phyloP scores from a whole-genome alignment of 2,113 vertebrate genomes.

The Hippocampus zosterae region DNA sequence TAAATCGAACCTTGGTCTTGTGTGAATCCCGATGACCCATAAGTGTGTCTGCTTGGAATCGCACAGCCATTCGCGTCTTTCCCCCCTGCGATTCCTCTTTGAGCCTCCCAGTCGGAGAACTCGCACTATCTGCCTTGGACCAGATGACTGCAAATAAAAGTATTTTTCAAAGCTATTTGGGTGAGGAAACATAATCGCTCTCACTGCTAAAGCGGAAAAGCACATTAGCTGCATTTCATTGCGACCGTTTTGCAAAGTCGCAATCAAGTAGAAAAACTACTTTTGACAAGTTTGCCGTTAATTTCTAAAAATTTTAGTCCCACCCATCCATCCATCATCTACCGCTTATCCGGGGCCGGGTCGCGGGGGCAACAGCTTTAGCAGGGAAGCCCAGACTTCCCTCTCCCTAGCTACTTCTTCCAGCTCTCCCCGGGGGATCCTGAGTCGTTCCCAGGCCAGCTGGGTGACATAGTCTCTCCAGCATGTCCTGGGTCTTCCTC shows the following conservation, averaged over 20 bases:
- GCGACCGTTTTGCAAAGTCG: neutral
- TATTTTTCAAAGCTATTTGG: conserved; percentile 63
- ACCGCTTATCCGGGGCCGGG: too few relatives aligned
- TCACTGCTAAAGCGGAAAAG: conserved; percentile 13
- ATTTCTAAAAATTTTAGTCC: too few relatives aligned
- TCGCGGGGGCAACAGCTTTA: too few relatives aligned
- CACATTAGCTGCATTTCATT: neutral
- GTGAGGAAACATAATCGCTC: conserved; percentile 51
- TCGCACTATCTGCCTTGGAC: conserved; percentile 49
- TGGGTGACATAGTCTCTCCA: too few relatives aligned
- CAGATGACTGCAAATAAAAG: conserved; percentile 67
- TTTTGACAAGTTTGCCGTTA: too few relatives aligned
- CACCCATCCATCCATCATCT: too few relatives aligned
- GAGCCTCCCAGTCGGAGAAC: conserved; percentile 24
- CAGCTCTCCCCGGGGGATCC: too few relatives aligned
- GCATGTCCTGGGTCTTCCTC: too few relatives aligned
- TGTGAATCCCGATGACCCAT: conserved; percentile 21
- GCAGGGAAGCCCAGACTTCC: too few relatives aligned
- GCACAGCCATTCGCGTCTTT: conserved; percentile 15
- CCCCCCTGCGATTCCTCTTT: neutral
- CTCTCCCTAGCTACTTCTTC: too few relatives aligned
- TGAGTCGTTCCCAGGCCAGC: too few relatives aligned
- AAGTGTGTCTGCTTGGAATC: conserved; percentile 31
- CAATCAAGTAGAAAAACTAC: neutral
- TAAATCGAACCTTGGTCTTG: conserved; percentile 28